Percentiles rank a stretch among this genome's conserved stretches.
These are phyloP conservation scores for Ennomos fuscantarius DNA, from an alignment of 2,888 invertebrate genomes.

Conservation along the genomic window DNA sequence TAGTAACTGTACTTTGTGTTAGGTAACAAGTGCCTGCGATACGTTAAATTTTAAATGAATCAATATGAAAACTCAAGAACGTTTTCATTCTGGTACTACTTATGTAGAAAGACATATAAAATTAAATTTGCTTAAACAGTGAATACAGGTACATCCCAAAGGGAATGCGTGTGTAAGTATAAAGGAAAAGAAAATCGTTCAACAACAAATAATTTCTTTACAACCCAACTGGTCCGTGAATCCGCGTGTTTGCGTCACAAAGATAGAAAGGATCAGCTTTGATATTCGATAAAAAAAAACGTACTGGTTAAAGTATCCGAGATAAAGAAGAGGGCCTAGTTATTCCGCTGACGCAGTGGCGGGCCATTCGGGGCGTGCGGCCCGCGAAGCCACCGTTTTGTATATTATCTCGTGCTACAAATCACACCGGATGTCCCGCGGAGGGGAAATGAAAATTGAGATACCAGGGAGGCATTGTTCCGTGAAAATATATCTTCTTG, in stretches of 20 bases:
- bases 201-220: constrained; percentile 32
- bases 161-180: constrained; percentile 27
- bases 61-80: too few relatives aligned
- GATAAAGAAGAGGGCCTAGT: constrained; percentile 69
- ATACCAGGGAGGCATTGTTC: constrained; percentile 83
- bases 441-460: constrained; percentile 84
- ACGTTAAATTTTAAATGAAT: too few relatives aligned
- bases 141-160: background rate
- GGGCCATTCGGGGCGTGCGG: constrained; percentile 48
- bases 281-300: constrained; percentile 62
- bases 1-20: too few relatives aligned
- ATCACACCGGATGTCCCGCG: constrained; percentile 81
- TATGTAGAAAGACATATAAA: too few relatives aligned
- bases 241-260: constrained; percentile 33
- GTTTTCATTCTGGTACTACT: too few relatives aligned
- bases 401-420: constrained; percentile 83
- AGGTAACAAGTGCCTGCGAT: too few relatives aligned
- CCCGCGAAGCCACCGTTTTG: constrained; percentile 80
- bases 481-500: constrained; percentile 83
- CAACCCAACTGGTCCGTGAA: constrained; percentile 28
- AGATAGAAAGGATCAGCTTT: constrained; percentile 49
- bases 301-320: constrained; percentile 61
- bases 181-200: constrained; percentile 29
- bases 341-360: constrained; percentile 70
- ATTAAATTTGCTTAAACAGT: too few relatives aligned